These are phyloP conservation scores for Macrotis lagotis DNA, from an alignment of 2,113 vertebrate genomes.

Conservation along the genomic window DNA sequence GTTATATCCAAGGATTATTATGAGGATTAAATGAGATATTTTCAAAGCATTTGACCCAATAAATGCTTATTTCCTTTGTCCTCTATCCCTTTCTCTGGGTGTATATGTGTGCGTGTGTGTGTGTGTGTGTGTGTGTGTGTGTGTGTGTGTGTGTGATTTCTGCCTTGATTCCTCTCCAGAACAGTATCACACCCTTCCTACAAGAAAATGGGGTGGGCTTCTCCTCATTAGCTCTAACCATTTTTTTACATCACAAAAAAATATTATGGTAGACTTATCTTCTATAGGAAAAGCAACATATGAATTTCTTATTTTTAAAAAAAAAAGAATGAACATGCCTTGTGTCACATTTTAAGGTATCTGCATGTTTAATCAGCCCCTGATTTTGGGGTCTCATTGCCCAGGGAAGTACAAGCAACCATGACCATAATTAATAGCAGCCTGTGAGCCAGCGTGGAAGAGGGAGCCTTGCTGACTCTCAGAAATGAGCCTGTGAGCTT, in stretches of 20 bases:
- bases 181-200: conserved; percentile 25
- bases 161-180: conserved; percentile 45
- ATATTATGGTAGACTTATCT: conserved; percentile 16
- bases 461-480: conserved; percentile 83
- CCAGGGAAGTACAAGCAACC: conserved; percentile 55
- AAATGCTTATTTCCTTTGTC: background rate
- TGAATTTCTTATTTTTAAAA: too few species aligned
- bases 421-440: conserved; percentile 78
- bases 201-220: conserved; percentile 33
- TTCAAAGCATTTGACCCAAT: background rate
- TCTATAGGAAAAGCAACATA: too few species aligned
- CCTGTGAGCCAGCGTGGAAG: conserved; percentile 77
- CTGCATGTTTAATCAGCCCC: conserved; percentile 7
- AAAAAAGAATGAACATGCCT: too few species aligned
- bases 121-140: too few species aligned
- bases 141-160: background rate
- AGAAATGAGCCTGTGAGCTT: conserved; percentile 83
- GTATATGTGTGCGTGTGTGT: too few species aligned
- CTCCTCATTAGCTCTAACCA: background rate
- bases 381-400: conserved; percentile 52
- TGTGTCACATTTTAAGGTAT: conserved; percentile 60
- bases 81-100: background rate
- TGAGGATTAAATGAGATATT: background rate
- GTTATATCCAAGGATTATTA: background rate
- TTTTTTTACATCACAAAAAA: conserved; percentile 44